phyloP scores from a whole-genome alignment of 1,140 invertebrate genomes.

The Tyrophagus putrescentiae region DNA sequence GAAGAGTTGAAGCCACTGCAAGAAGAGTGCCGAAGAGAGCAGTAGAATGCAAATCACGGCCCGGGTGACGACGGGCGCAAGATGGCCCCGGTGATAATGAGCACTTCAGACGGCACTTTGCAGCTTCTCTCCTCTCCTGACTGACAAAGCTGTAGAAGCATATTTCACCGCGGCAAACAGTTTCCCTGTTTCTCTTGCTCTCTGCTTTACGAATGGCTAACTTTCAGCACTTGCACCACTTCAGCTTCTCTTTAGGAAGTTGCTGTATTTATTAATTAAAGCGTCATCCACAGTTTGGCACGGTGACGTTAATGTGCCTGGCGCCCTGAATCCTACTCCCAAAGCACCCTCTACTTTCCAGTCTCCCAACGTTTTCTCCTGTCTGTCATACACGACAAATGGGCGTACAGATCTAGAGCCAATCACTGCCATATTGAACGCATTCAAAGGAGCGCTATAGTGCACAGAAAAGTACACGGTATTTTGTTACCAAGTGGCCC shows the following conservation, averaged over 20 bases:
- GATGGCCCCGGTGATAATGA: conserved; percentile 1
- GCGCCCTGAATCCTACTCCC: too few relatives aligned
- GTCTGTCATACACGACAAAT: too few relatives aligned
- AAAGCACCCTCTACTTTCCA: too few relatives aligned
- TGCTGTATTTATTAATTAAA: conserved; percentile 14
- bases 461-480: too few relatives aligned
- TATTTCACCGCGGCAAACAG: neutral
- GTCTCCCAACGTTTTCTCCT: too few relatives aligned
- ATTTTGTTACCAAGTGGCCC: too few relatives aligned
- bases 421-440: too few relatives aligned
- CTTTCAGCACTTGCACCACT: conserved; percentile 1
- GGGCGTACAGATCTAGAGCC: too few relatives aligned
- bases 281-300: conserved; percentile 1
- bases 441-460: too few relatives aligned
- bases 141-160: neutral
- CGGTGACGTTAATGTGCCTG: neutral
- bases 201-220: neutral
- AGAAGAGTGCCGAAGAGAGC: neutral
- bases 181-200: too few relatives aligned
- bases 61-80: neutral
- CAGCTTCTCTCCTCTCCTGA: neutral
- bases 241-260: neutral
- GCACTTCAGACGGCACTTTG: neutral
- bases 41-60: conserved; percentile 14
- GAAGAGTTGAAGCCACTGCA: neutral